These are phyloP conservation scores for Bombus confusus DNA, from an alignment of 1,140 invertebrate species.

Conservation along the genomic window DNA sequence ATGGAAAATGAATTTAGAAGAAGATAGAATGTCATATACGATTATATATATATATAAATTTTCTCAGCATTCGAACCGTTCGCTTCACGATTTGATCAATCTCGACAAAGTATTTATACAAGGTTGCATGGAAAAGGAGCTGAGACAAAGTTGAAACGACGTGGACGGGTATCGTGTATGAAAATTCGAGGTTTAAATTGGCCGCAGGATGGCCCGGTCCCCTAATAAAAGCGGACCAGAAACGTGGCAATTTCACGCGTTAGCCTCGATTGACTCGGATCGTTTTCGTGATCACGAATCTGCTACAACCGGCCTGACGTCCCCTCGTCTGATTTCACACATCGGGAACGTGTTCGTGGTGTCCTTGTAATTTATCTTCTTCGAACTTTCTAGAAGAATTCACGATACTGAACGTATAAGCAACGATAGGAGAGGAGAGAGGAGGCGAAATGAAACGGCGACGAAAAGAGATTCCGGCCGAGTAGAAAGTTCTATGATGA, in stretches of 20 bases:
- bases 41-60: too few species aligned
- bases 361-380: conserved; percentile 47
- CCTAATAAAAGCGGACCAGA: conserved; percentile 34
- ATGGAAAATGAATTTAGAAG: not conserved
- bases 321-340: conserved; percentile 48
- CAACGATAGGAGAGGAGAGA: not conserved
- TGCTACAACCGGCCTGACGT: conserved; percentile 29
- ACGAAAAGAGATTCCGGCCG: conserved; percentile 38
- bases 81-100: not conserved
- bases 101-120: not conserved
- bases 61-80: not conserved
- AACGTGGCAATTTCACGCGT: conserved; percentile 51
- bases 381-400: conserved; percentile 53
- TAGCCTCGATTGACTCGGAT: conserved; percentile 52
- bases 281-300: conserved; percentile 52
- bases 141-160: not conserved
- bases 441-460: not conserved
- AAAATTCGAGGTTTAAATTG: conserved; percentile 9
- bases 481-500: conserved; percentile 53
- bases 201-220: not conserved
- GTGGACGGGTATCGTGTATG: not conserved
- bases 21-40: not conserved
- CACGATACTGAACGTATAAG: not conserved
- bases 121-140: not conserved
- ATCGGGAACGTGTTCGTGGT: conserved; percentile 43